Evolutionary conservation across 2,888 invertebrate species (phyloP).

Genomic region (Eucriotettix oculatus): DNA sequence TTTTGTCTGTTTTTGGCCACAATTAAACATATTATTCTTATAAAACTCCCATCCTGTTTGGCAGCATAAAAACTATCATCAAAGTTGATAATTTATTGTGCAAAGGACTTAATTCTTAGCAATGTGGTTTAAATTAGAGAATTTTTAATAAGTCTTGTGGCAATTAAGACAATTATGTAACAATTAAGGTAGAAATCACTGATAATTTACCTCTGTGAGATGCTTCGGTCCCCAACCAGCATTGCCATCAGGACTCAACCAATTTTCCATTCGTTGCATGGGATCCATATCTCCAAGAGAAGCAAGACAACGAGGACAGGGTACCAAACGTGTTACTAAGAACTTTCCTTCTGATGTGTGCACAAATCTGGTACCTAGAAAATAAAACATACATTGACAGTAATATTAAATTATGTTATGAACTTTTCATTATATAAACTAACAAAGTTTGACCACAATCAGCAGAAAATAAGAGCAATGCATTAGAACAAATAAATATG

Average conservation of each 20-base stretch:
- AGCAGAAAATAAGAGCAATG: not conserved
- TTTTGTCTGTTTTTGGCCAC: too few relatives aligned
- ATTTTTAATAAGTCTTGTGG: too few relatives aligned
- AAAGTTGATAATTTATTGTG: too few relatives aligned
- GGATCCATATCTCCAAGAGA: constrained; percentile 18
- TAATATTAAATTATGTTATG: not conserved
- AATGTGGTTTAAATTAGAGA: too few relatives aligned
- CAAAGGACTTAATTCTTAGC: too few relatives aligned
- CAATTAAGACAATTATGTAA: too few relatives aligned
- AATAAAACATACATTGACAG: too few relatives aligned
- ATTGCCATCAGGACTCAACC: constrained; percentile 7
- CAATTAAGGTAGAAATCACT: not conserved
- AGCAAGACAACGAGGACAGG: constrained; percentile 77
- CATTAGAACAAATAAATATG: not conserved
- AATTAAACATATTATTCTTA: too few relatives aligned
- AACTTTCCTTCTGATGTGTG: constrained; percentile 94
- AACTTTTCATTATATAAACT: not conserved
- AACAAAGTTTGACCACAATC: not conserved
- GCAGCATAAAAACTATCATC: too few relatives aligned
- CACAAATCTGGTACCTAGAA: constrained; percentile 78
- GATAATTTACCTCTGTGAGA: constrained; percentile 15
- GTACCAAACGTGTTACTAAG: constrained; percentile 80
- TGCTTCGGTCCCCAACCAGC: constrained; percentile 10
- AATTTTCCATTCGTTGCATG: constrained; percentile 11
- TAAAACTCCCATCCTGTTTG: too few relatives aligned